Conservation (phyloP, 2,797 vertebrate species). For the Centroberyx gerrardi region DNA sequence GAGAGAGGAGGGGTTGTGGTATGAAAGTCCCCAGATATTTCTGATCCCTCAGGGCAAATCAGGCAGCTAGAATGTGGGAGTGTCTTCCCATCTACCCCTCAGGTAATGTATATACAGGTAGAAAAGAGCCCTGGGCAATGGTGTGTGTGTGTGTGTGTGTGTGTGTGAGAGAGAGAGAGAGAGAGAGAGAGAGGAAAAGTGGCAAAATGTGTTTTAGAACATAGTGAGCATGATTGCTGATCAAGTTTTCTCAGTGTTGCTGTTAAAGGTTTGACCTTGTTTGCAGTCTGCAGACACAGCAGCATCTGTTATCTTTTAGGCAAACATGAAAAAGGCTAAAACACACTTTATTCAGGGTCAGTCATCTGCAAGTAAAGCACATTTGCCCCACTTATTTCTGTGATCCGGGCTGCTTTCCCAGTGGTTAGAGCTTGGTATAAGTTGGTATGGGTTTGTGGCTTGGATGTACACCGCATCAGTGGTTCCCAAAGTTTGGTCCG, state of each 20-base stretch:
- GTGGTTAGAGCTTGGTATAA: not conserved
- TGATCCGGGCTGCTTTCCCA: not conserved
- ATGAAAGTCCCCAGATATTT: not conserved
- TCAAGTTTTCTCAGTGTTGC: not conserved
- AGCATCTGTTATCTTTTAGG: not conserved
- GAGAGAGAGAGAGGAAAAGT: not conserved
- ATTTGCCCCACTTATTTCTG: not conserved
- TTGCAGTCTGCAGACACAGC: not conserved
- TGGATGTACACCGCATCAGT: too few relatives aligned
- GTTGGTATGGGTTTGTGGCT: too few relatives aligned
- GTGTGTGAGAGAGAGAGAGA: not conserved
- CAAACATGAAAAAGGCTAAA: conserved; percentile 11
- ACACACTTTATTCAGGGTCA: not conserved
- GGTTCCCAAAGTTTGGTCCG: too few relatives aligned
- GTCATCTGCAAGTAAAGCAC: not conserved
- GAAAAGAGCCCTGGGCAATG: too few relatives aligned
- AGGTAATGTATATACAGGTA: not conserved
- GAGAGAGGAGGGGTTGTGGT: not conserved
- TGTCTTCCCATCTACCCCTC: not conserved
- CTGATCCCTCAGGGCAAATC: conserved; percentile 10
- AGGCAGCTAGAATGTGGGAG: conserved; percentile 1
- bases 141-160: not conserved
- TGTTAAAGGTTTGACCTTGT: not conserved
- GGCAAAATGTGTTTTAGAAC: not conserved
- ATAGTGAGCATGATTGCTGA: not conserved